phyloP scores from a whole-genome alignment of 2,797 vertebrate genomes.

The Megaceryle alcyon region DNA sequence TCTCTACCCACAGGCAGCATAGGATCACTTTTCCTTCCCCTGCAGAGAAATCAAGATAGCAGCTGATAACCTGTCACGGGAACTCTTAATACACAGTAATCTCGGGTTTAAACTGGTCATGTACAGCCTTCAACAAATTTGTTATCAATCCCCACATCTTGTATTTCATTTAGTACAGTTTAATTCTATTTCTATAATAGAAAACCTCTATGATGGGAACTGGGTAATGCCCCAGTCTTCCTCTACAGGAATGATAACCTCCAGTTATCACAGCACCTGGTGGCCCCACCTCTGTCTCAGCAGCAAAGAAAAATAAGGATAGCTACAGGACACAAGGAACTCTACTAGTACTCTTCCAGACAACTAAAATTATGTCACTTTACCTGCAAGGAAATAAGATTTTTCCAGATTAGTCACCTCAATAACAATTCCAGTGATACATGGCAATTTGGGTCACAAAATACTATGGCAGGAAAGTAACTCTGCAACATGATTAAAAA shows the following conservation, averaged over 20 bases:
- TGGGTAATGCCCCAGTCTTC: background rate
- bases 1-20: background rate
- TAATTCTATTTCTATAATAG: background rate
- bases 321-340: background rate
- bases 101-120: background rate
- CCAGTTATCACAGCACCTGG: background rate
- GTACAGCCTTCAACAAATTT: background rate
- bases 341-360: background rate
- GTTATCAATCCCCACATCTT: background rate
- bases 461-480: background rate
- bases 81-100: background rate
- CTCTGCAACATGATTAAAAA: background rate
- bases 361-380: background rate
- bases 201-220: background rate
- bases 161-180: background rate
- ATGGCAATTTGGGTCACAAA: background rate
- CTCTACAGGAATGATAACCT: background rate
- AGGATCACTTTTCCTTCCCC: conserved; percentile 36
- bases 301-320: background rate
- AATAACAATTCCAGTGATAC: background rate
- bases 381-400: background rate
- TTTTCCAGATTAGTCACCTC: background rate
- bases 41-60: conserved; percentile 9
- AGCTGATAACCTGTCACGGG: background rate
- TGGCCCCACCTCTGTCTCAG: background rate